Base-by-base conservation (phyloP, 2,797 vertebrate genomes). In the Triplophysa yarkandensis region DNA sequence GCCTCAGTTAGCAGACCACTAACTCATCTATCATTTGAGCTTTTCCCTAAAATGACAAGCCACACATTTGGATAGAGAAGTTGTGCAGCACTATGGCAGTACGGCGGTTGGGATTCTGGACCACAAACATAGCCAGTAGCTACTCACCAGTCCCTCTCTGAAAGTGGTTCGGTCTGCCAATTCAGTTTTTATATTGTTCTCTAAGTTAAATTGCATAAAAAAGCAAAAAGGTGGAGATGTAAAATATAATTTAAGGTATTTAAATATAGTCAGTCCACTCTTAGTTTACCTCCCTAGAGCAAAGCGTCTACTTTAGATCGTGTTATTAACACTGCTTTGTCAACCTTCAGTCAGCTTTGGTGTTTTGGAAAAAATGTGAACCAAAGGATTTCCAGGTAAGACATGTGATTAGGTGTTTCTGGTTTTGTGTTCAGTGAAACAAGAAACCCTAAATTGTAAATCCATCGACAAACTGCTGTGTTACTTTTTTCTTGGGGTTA, bases 331-430 rank as follows among this genome's bases (percentile, higher is more conserved):
- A 68, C 34, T 17, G 54, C 73, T 79, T 54, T 71, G 74, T 62
- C 23, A 76, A 77, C 68, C 64, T 83, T 71, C 80, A 81, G 50
- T 76, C 77, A 48, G 39, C 52, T 68, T 57, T 48, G 54, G 67
- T 72, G 54, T 62, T 78, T 64, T 73, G 39, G n/a, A 70, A 61
- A 25, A 63, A 71, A 71, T 77, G 64, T 76, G 76, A 83, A 80
- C 72, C n/a, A 68, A 60, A 66, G 10, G 16, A 76, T 54, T 54
- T 27, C 69, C 43, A 28, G 61, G 78, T 80, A 77, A 83, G 83
- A 54, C 65, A 72, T 67, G 76, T 61, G 76, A 55, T 76, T 65
- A 43, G 76, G 50, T 67, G 68, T 80, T 74, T 70, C 62, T 74
- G 73, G 72, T 65, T 70, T 71, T 78, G 74, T 61, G 60, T 19